These are phyloP conservation scores for Callithrix jacchus DNA, from an alignment of 2,113 vertebrate genomes.

Conservation along the genomic window DNA sequence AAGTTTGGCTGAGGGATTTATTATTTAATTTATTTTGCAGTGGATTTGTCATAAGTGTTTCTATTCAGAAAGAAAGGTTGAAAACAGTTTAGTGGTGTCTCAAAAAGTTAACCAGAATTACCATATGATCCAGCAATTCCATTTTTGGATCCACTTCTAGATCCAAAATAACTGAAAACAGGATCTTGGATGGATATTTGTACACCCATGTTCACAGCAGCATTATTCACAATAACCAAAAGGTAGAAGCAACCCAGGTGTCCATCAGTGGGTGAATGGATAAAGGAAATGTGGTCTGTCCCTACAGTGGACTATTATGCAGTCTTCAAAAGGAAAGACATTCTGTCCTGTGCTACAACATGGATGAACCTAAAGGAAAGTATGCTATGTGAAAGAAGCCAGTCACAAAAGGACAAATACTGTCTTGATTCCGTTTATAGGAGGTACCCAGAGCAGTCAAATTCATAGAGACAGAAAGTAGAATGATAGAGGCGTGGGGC, in stretches of 20 bases:
- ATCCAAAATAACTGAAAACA: neutral
- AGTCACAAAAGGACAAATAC: neutral
- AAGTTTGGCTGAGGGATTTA: neutral
- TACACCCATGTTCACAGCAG: neutral
- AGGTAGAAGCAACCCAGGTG: neutral
- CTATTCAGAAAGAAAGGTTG: slow-evolving; percentile 12
- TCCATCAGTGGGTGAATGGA: neutral
- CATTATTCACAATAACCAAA: neutral
- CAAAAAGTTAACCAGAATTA: slow-evolving; percentile 17
- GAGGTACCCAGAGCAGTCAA: neutral
- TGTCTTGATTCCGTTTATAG: neutral
- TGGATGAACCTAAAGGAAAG: neutral
- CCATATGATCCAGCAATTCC: neutral
- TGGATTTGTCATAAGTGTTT: neutral
- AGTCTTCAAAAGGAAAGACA: neutral
- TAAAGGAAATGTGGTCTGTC: neutral
- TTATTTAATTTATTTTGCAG: neutral
- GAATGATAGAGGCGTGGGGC: neutral
- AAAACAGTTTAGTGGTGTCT: neutral
- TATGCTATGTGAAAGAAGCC: neutral
- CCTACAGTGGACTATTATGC: neutral
- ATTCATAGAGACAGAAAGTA: neutral
- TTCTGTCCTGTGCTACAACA: neutral
- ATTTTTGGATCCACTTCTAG: neutral
- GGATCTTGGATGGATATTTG: neutral